Conservation (phyloP, 2,113 vertebrate genomes). For the Hippocampus mohnikei region DNA sequence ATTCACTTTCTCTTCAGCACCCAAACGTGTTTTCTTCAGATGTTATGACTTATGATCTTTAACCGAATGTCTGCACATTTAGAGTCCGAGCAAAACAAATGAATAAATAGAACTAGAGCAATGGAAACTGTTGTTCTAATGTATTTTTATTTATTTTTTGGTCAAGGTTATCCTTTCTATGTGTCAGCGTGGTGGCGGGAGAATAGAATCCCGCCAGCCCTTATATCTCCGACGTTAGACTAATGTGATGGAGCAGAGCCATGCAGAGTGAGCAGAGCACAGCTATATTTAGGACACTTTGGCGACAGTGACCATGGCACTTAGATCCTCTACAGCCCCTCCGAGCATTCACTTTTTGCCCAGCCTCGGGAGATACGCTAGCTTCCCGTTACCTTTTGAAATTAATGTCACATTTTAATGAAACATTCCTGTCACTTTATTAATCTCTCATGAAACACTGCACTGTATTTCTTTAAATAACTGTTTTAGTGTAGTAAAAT, state of each 20-base stretch:
- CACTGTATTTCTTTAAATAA: background rate
- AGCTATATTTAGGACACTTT: slow-evolving; percentile 63
- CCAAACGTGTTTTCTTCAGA: slow-evolving; percentile 18
- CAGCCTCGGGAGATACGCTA: slow-evolving; percentile 46
- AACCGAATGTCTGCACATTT: background rate
- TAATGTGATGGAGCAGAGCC: slow-evolving; percentile 56
- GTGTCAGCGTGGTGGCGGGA: slow-evolving; percentile 25
- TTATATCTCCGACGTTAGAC: slow-evolving; percentile 39
- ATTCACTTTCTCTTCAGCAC: slow-evolving; percentile 27
- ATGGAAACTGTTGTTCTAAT: slow-evolving; percentile 8
- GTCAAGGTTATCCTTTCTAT: slow-evolving; percentile 28
- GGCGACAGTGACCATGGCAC: slow-evolving; percentile 50
- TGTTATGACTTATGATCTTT: background rate
- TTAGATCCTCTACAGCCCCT: slow-evolving; percentile 49
- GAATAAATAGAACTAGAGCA: slow-evolving; percentile 6
- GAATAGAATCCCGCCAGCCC: slow-evolving; percentile 22
- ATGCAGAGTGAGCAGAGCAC: slow-evolving; percentile 28
- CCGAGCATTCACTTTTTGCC: slow-evolving; percentile 51
- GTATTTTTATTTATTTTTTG: background rate
- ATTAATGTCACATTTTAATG: slow-evolving; percentile 47
- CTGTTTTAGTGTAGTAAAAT: background rate
- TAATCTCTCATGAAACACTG: slow-evolving; percentile 14
- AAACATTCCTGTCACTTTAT: slow-evolving; percentile 21
- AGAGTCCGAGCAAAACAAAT: background rate
- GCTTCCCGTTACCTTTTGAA: slow-evolving; percentile 46